Conservation (phyloP, 2,797 vertebrate species). For the Chelonia mydas region DNA sequence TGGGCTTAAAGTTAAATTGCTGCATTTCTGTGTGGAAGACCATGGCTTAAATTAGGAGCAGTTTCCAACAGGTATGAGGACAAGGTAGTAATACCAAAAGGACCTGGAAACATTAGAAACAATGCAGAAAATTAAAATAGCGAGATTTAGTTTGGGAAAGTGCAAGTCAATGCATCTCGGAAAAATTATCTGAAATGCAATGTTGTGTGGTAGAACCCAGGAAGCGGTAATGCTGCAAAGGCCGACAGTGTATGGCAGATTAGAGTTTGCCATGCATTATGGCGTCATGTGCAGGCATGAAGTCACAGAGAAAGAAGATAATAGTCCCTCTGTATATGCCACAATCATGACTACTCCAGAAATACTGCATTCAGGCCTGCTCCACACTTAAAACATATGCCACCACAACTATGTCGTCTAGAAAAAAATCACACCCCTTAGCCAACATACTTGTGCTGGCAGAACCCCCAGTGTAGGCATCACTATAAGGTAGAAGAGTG, state of each 20-base stretch:
- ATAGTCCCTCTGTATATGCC: background rate
- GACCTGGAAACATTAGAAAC: background rate
- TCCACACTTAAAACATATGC: too few species aligned
- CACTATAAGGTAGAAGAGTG: too few species aligned
- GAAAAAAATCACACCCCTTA: too few species aligned
- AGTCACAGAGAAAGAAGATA: background rate
- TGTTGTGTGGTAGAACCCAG: background rate
- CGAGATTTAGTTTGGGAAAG: slow-evolving; percentile 14
- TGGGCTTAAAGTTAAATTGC: background rate
- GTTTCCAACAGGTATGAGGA: background rate
- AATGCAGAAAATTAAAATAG: background rate
- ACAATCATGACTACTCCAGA: too few species aligned
- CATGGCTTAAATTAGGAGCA: background rate
- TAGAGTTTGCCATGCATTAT: rapidly evolving
- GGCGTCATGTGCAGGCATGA: rapidly evolving
- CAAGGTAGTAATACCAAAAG: background rate
- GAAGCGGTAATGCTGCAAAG: background rate
- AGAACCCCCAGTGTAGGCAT: too few species aligned
- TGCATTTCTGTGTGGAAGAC: background rate
- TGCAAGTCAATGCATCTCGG: slow-evolving; percentile 17
- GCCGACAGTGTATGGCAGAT: background rate
- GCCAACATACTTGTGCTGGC: too few species aligned
- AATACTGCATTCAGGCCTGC: too few species aligned
- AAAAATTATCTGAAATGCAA: background rate
- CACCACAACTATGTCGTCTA: too few species aligned